Conservation (phyloP, 2,888 invertebrate genomes). For the Eupithecia abbreviata region DNA sequence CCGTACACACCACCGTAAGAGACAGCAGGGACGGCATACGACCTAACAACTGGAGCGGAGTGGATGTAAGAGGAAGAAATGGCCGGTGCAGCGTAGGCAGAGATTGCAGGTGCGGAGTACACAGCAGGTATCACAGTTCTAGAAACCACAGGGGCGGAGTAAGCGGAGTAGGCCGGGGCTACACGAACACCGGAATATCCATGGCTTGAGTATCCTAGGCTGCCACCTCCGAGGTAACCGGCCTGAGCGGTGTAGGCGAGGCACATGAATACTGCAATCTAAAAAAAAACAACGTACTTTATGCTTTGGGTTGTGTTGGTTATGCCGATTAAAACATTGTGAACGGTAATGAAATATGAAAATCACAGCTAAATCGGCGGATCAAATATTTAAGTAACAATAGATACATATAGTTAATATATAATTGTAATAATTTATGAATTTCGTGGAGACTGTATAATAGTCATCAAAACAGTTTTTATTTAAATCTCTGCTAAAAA, state of each 20-base stretch:
- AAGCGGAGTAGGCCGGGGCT: conserved; percentile 50
- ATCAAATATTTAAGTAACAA: too few species aligned
- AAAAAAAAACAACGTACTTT: conserved; percentile 19
- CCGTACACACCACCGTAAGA: conserved; percentile 49
- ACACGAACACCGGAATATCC: conserved; percentile 49
- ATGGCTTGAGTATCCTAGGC: conserved; percentile 1
- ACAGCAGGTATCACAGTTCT: background rate
- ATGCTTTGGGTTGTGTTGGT: background rate
- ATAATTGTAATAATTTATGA: background rate
- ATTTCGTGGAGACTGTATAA: background rate
- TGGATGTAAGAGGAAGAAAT: conserved; percentile 59
- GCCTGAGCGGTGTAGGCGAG: conserved; percentile 59
- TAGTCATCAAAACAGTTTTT: background rate
- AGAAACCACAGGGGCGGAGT: conserved; percentile 42
- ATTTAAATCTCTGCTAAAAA: background rate
- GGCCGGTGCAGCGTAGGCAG: conserved; percentile 53
- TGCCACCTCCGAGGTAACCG: conserved; percentile 54
- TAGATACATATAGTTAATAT: too few species aligned
- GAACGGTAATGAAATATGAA: too few species aligned
- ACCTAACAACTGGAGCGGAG: conserved; percentile 53
- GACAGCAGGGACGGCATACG: conserved; percentile 51
- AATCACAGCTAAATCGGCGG: too few species aligned
- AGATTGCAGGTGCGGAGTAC: conserved; percentile 6
- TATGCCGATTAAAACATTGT: background rate
- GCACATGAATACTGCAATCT: conserved; percentile 60